phyloP scores from a whole-genome alignment of 1,140 invertebrate species.

The Tenebrio molitor region DNA sequence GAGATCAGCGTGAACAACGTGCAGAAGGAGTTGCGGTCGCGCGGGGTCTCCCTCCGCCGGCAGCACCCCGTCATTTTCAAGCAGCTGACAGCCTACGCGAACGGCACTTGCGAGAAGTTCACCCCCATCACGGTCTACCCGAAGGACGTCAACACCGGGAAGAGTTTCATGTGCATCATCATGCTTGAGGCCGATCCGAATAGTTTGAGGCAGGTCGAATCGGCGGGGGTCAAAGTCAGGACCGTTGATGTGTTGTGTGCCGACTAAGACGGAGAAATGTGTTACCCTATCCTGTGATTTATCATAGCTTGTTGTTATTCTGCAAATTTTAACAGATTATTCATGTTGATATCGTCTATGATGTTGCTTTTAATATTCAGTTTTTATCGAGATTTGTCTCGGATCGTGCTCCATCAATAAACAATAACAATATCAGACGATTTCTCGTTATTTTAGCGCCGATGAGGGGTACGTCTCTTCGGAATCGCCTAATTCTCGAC shows the following conservation, averaged over 20 bases:
- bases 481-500: background rate
- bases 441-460: constrained; percentile 1
- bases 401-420: constrained; percentile 10
- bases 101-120: constrained; percentile 84
- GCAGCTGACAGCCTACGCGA: constrained; percentile 85
- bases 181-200: constrained; percentile 87
- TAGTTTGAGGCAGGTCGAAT: constrained; percentile 74
- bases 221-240: constrained; percentile 73
- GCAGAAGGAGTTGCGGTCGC: constrained; percentile 79
- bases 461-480: constrained; percentile 2
- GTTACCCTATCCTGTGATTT: constrained; percentile 55
- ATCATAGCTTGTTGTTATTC: constrained; percentile 57
- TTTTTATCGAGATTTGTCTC: constrained; percentile 16
- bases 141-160: constrained; percentile 81
- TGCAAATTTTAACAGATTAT: constrained; percentile 57
- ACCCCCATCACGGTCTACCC: constrained; percentile 92
- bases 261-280: constrained; percentile 27
- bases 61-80: constrained; percentile 90
- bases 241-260: constrained; percentile 75
- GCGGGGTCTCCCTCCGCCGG: constrained; percentile 84
- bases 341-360: constrained; percentile 49
- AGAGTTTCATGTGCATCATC: constrained; percentile 92
- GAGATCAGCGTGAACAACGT: constrained; percentile 88
- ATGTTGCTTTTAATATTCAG: constrained; percentile 47
- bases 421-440: constrained; percentile 1